A percentile compares a stretch with the other conserved stretches of the same genome.
Conservation (phyloP, 1,140 invertebrate species). For the Stegodyphus dumicola region DNA sequence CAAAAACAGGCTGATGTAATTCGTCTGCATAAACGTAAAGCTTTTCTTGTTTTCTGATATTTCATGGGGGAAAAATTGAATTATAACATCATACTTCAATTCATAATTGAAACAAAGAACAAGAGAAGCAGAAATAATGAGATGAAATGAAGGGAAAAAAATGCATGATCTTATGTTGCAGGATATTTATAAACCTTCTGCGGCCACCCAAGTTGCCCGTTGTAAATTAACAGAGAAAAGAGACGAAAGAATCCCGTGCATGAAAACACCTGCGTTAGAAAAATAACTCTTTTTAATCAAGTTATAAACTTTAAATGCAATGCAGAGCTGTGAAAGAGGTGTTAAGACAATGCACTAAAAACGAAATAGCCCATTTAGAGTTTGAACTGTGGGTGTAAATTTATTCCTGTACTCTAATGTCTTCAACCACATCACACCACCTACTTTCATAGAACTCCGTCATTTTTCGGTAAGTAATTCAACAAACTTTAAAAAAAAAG, state of each 20-base stretch:
- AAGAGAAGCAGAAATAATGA: constrained; percentile 27
- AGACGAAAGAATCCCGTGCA: constrained; percentile 30
- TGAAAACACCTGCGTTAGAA: constrained; percentile 53
- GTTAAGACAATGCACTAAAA: constrained; percentile 23
- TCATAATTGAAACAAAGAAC: constrained; percentile 26
- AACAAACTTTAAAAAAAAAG: too few species aligned
- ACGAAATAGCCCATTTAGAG: constrained; percentile 16
- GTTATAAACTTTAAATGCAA: constrained; percentile 37
- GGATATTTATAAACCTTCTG: constrained; percentile 17
- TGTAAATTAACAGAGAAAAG: constrained; percentile 42
- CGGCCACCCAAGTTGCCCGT: constrained; percentile 49
- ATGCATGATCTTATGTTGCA: constrained; percentile 3
- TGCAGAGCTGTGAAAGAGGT: constrained; percentile 25
- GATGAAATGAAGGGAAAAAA: constrained; percentile 4
- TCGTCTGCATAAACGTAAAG: neutral
- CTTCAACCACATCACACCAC: too few species aligned
- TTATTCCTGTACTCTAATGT: too few species aligned
- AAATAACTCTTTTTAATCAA: constrained; percentile 55
- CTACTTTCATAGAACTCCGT: too few species aligned
- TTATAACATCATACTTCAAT: neutral
- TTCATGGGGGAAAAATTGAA: neutral
- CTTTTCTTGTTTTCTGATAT: neutral
- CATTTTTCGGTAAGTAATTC: too few species aligned
- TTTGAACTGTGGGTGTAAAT: too few species aligned
- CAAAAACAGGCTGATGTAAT: neutral